Base-by-base conservation (phyloP, 1,140 invertebrate species). In the Pectinophora gossypiella region DNA sequence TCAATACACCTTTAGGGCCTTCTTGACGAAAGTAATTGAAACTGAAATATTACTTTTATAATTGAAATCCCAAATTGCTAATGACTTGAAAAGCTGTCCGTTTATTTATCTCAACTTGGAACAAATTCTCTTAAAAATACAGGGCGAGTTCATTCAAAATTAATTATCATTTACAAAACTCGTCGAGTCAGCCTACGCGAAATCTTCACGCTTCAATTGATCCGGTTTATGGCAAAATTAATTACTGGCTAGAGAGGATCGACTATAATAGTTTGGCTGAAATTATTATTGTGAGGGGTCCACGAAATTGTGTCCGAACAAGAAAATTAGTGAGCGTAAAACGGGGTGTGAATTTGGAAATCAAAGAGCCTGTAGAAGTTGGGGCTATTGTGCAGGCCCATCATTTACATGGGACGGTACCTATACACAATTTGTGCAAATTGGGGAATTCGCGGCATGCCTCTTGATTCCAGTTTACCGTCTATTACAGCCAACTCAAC, bases 321-420 rank as follows among this genome's bases (percentile, higher is more conserved):
- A 86, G 81, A 86, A 86, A 86, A 86, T 86, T 86, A 86, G 69
- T 82, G 70, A 82, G 81, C 83, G 83, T 85, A 80, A 86, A 84
- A 79, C 80, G 64, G 83, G 79, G 83, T 84, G 83, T 74, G 80
- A 81, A 84, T 79, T 77, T 76, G 67, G 66, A 70, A 83, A 84
- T 76, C 78, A 82, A 83, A 81, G 76, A 79, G 75, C 63, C 59
- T 66, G 60, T 61, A 56, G 68, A 72, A 83, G 67, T 79, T 76
- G 46, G 59, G 61, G 61, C 72, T 54, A 79, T 84, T 84, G 80
- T 84, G 65, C 64, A 57, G 57, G 52, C 47, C 68, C 69, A 72
- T 71, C 68, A 77, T 76, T 82, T 76, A 80, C 72, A 76, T 79
- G 74, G 68, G 71, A 83, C 64, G 51, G 60, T 72, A 72, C 68